Percentiles rank a stretch among this genome's conserved stretches.
Evolutionary conservation across 2,797 vertebrate species (phyloP).

Genomic region (Cossypha heuglini): DNA sequence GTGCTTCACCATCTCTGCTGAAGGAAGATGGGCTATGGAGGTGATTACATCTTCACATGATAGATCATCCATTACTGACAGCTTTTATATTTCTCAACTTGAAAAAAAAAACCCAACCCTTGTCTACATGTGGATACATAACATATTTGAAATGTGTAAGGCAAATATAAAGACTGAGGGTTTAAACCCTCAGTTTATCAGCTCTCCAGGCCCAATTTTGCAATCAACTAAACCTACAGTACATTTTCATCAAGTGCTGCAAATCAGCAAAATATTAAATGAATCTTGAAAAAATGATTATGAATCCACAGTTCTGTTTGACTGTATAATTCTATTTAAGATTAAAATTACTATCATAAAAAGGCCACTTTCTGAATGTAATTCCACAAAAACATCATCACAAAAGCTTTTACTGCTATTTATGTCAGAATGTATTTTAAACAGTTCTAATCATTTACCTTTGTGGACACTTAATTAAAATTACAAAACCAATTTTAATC

Average conservation of each 20-base stretch:
- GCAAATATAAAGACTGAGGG: constrained; percentile 60
- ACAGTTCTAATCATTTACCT: constrained; percentile 99
- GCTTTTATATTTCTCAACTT: constrained; percentile 50
- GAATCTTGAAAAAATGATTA: constrained; percentile 90
- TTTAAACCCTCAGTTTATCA: constrained; percentile 77
- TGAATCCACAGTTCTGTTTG: constrained; percentile 88
- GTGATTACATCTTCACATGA: not conserved
- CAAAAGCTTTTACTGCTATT: constrained; percentile 93
- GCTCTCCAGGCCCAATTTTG: constrained; percentile 78
- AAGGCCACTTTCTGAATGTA: constrained; percentile 98
- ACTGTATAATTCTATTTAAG: constrained; percentile 97
- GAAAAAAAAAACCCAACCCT: constrained; percentile 31
- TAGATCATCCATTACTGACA: constrained; percentile 13
- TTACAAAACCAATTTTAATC: constrained; percentile 99
- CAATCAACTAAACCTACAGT: constrained; percentile 85
- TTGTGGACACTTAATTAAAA: constrained; percentile 99
- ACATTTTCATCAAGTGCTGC: constrained; percentile 86
- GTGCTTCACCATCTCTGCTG: constrained; percentile 50
- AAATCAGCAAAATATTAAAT: constrained; percentile 87
- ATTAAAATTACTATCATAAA: constrained; percentile 98
- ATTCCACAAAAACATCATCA: constrained; percentile 91
- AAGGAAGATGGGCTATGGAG: constrained; percentile 65
- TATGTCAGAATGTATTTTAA: constrained; percentile 99
- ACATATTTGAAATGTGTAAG: constrained; percentile 68
- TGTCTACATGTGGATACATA: constrained; percentile 40